Evolutionary conservation across 92 coral and sea anemone genomes (phyloP), one percentile per base, ranked within the genome.

Genomic region (Nematostella vectensis): DNA sequence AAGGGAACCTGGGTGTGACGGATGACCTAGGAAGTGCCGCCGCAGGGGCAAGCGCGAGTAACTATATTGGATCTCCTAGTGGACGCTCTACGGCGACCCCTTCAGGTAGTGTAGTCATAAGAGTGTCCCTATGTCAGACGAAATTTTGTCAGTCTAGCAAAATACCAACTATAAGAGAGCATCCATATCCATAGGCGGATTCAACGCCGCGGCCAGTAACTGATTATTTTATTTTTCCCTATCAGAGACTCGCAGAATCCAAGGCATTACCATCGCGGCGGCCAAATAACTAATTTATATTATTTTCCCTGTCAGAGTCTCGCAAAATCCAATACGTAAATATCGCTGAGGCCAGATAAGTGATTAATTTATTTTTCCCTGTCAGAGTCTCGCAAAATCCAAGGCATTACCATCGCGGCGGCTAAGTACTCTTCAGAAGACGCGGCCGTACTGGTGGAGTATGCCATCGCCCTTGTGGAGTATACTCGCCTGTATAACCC

Each of bases 351-450:
- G 95, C 98, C 43, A 72, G 81, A 51, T 91, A 91, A n/a, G n/a
- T n/a, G n/a, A n/a, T n/a, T n/a, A n/a, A n/a, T n/a, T n/a, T n/a
- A n/a, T n/a, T n/a, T n/a, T n/a, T n/a, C n/a, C n/a, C n/a, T n/a
- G n/a, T 33, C 40, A 45, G 51, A 45, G 4, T 4, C 9, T 6
- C 51, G 51, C 51, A 75, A 54, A 67, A 69, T 68, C 39, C 74
- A 54, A 44, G 97, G 95, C 23, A 89, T 89, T 59, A 89, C 97
- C 4, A 71, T 81, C 24, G 68, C 89, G 12, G 98, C 98, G 11
- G 95, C 98, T 37, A 72, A 83, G 55, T 91, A 91, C 61, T 86
- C 98, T 0, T 91, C 98, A 0, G 98, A 91, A 65, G 98, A 91
- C 39, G 98, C 96, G 0, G 98, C 95, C 1, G 86, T 91, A 10